These are phyloP conservation scores for Clarias laeviceps DNA, from an alignment of 2,797 vertebrate species.

Conservation along the genomic window DNA sequence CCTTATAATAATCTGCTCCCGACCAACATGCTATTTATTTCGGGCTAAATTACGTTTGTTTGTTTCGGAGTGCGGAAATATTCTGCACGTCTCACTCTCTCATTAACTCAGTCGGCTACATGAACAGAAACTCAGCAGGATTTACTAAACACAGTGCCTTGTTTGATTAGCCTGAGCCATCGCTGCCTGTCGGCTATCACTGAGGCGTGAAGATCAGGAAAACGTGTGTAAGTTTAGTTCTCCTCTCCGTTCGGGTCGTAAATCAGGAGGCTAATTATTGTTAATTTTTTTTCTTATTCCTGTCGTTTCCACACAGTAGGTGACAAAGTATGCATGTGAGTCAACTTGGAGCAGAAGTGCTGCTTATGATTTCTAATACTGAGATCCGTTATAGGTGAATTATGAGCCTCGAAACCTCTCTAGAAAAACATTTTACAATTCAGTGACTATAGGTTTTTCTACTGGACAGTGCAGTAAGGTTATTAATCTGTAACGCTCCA, in stretches of 20 bases:
- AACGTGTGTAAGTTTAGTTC: neutral
- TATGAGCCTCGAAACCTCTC: neutral
- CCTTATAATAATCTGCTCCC: slow-evolving; percentile 34
- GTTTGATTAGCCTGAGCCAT: slow-evolving; percentile 46
- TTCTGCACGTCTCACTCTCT: slow-evolving; percentile 23
- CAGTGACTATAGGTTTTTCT: neutral
- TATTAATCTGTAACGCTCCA: neutral
- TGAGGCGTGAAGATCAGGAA: slow-evolving; percentile 24
- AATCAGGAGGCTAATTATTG: neutral
- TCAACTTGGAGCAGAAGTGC: neutral
- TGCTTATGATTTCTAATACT: neutral
- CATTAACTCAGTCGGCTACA: neutral
- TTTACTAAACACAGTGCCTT: slow-evolving; percentile 60
- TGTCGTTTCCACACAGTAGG: neutral
- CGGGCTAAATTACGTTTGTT: slow-evolving; percentile 31
- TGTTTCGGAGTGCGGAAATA: neutral
- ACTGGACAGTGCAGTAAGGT: neutral
- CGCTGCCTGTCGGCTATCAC: slow-evolving; percentile 35
- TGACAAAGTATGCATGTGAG: neutral
- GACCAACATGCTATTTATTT: slow-evolving; percentile 39
- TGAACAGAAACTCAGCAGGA: slow-evolving; percentile 41
- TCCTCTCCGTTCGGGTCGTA: neutral
- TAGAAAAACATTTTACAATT: neutral
- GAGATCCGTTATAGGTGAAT: neutral
- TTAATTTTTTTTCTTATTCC: neutral